Conservation (phyloP, 2,797 vertebrate species). For the Chloroceryle inda region DNA sequence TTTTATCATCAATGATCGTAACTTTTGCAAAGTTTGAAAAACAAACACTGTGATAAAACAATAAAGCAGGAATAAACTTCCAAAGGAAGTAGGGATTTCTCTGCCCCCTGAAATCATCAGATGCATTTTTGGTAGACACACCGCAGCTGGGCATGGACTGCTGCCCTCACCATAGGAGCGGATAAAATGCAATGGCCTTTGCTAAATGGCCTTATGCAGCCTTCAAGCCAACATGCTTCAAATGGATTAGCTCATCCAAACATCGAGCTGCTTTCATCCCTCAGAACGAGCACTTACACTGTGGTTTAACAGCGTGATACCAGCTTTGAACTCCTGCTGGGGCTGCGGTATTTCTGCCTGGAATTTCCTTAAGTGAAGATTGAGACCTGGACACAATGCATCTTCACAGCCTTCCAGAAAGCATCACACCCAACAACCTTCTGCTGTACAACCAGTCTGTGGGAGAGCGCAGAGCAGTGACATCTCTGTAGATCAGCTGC, state of each 20-base stretch:
- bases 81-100: background rate
- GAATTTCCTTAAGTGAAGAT: background rate
- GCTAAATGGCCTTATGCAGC: background rate
- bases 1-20: background rate
- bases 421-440: background rate
- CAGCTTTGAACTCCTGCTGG: background rate
- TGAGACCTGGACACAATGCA: background rate
- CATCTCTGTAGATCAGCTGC: background rate
- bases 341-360: background rate
- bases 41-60: background rate
- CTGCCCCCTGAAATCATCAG: background rate
- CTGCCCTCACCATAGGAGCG: background rate
- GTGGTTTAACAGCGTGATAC: background rate
- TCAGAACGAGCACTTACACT: background rate
- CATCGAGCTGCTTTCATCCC: background rate
- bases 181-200: background rate
- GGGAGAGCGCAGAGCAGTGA: background rate
- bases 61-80: background rate
- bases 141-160: background rate
- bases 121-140: background rate
- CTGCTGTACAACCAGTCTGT: background rate
- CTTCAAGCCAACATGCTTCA: background rate
- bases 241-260: background rate
- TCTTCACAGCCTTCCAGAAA: background rate
- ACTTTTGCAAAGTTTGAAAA: constrained; percentile 22